These are phyloP conservation scores for Heterotilapia buettikoferi DNA, from an alignment of 2,113 vertebrate genomes.

Conservation along the genomic window DNA sequence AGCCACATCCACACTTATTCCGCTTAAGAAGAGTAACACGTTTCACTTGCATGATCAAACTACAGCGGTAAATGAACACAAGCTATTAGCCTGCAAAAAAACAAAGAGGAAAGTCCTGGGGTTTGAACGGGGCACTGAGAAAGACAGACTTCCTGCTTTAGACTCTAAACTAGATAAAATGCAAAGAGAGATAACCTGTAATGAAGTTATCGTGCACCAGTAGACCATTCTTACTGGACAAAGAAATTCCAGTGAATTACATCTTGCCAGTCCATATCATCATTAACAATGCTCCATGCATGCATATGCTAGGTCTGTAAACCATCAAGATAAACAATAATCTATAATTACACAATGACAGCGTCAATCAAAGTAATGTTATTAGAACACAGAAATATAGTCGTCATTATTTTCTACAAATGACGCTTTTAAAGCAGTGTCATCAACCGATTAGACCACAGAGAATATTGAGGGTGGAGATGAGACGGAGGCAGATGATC, in stretches of 20 bases:
- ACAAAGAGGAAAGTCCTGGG: not conserved
- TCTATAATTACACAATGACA: not conserved
- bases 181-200: not conserved
- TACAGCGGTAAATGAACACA: not conserved
- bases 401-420: not conserved
- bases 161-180: not conserved
- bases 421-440: not conserved
- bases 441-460: not conserved
- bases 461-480: not conserved
- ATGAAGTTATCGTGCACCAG: conserved; percentile 3
- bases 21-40: conserved; percentile 5
- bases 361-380: not conserved
- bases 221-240: not conserved
- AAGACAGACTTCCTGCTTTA: not conserved
- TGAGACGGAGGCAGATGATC: not conserved
- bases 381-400: not conserved
- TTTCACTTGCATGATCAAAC: conserved; percentile 12
- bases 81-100: not conserved
- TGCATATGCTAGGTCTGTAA: not conserved
- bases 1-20: conserved; percentile 23
- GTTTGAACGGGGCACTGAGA: not conserved
- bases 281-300: not conserved
- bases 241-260: not conserved
- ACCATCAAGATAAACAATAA: not conserved
- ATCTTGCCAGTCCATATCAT: not conserved